phyloP scores from a whole-genome alignment of 2,797 vertebrate genomes.

The Alauda arvensis region DNA sequence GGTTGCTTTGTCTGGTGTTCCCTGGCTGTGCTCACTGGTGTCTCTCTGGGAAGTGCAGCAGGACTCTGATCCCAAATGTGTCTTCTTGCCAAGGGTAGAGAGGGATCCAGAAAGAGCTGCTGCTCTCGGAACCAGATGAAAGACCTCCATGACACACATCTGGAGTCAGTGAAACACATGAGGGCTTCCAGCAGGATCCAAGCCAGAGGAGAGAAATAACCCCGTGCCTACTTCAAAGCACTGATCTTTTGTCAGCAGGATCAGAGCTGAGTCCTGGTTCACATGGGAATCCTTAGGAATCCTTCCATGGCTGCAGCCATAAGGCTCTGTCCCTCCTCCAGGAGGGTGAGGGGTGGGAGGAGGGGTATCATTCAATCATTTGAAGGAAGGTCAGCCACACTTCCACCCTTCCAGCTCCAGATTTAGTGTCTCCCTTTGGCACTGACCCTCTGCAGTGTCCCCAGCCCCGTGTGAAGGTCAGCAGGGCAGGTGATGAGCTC shows the following conservation, averaged over 20 bases:
- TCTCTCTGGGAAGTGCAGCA: not conserved
- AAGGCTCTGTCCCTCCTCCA: not conserved
- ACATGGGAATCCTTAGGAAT: not conserved
- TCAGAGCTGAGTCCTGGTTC: not conserved
- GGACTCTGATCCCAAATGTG: not conserved
- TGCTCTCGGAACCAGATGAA: not conserved
- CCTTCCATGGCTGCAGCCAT: accelerated
- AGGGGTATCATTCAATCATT: not conserved
- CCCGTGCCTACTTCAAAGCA: not conserved
- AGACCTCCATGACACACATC: not conserved
- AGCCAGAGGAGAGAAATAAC: not conserved
- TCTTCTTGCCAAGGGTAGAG: not conserved
- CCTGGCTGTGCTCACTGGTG: not conserved
- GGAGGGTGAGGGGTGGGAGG: not conserved
- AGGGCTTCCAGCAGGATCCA: not conserved
- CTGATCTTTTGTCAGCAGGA: not conserved
- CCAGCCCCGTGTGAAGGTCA: not conserved
- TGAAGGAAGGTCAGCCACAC: not conserved
- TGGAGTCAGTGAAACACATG: not conserved
- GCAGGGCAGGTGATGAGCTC: not conserved
- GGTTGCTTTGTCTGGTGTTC: not conserved
- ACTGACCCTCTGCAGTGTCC: not conserved
- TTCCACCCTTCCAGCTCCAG: not conserved
- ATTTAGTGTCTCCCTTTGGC: not conserved
- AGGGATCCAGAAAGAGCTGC: constrained; percentile 3